These are phyloP conservation scores for Corythoichthys intestinalis DNA, from an alignment of 2,113 vertebrate species.

Conservation along the genomic window DNA sequence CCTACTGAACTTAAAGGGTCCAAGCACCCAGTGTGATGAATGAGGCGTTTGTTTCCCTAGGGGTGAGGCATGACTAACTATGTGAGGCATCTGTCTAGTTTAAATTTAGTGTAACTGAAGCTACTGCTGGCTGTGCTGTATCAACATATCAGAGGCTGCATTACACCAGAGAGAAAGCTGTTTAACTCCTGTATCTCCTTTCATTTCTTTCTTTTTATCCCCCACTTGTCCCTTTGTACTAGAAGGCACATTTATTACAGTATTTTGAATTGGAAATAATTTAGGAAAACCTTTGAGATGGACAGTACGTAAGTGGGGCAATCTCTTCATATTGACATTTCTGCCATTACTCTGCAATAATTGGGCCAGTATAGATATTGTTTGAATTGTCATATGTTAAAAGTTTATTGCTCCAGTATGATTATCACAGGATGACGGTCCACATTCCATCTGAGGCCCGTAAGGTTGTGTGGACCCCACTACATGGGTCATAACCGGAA, in stretches of 20 bases:
- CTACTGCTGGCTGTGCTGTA: conserved; percentile 65
- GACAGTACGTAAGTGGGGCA: conserved; percentile 19
- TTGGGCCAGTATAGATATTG: not conserved
- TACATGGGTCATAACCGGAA: conserved; percentile 31
- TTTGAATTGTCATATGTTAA: conserved; percentile 7
- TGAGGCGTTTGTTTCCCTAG: conserved; percentile 72
- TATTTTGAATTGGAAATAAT: conserved; percentile 46
- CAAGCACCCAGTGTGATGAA: conserved; percentile 56
- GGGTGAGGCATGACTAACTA: conserved; percentile 75
- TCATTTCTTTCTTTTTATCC: conserved; percentile 31
- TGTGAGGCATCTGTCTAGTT: conserved; percentile 81
- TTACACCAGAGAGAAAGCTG: conserved; percentile 61
- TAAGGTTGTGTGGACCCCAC: conserved; percentile 21
- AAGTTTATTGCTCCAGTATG: not conserved
- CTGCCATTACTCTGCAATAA: conserved; percentile 7
- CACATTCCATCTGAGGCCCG: conserved; percentile 10
- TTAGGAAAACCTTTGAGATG: conserved; percentile 37
- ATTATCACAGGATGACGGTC: conserved; percentile 6
- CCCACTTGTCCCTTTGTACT: conserved; percentile 30
- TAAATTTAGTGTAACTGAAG: conserved; percentile 83
- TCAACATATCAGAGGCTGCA: conserved; percentile 65
- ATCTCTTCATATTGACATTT: conserved; percentile 36
- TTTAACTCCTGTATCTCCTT: conserved; percentile 50
- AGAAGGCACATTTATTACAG: conserved; percentile 29
- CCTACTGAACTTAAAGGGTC: conserved; percentile 49